Evolutionary conservation across 1,140 invertebrate genomes (phyloP).

Genomic region (Apis cerana): DNA sequence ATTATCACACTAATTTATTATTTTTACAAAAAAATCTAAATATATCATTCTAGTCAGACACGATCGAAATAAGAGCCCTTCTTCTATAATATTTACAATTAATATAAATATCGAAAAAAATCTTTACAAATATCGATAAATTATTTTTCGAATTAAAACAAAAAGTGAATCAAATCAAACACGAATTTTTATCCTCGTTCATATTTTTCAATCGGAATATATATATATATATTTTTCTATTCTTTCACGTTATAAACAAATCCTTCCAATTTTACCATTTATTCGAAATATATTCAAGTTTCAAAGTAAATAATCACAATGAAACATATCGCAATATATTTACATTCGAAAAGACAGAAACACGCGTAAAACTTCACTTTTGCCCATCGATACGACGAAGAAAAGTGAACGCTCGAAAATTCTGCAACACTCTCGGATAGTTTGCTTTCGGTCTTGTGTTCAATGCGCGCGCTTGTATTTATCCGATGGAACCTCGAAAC

Average conservation of each 20-base stretch:
- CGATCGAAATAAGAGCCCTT: slow-evolving; percentile 42
- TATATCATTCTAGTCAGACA: neutral
- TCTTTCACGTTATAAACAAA: no score
- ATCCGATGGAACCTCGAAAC: neutral
- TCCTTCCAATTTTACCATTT: no score
- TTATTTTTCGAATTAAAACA: no score
- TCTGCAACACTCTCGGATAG: neutral
- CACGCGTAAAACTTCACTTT: neutral
- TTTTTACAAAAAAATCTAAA: neutral
- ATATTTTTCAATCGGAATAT: no score
- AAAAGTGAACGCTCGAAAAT: neutral
- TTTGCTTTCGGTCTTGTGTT: neutral
- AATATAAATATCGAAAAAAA: no score
- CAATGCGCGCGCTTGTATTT: slow-evolving; percentile 4
- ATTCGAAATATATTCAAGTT: no score
- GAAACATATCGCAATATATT: neutral
- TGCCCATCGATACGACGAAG: neutral
- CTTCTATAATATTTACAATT: neutral
- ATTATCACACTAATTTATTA: neutral
- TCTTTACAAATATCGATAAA: no score
- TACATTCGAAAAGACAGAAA: neutral
- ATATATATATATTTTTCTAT: no score
- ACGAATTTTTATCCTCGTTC: no score
- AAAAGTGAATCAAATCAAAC: no score
- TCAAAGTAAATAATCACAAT: neutral